phyloP scores from a whole-genome alignment of 2,888 invertebrate species.

The Pollenia labialis region DNA sequence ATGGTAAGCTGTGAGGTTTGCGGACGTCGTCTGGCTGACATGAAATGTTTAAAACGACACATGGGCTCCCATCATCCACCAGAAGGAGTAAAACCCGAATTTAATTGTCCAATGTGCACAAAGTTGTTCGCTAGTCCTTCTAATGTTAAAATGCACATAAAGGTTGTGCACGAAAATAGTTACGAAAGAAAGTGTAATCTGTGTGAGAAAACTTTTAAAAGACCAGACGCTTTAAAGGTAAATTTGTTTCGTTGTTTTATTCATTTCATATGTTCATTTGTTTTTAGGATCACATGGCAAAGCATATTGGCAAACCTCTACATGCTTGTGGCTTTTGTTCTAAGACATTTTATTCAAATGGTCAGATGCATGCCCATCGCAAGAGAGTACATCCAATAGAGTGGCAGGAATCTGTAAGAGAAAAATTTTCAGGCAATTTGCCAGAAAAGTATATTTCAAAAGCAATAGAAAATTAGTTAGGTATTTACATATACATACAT shows the following conservation, averaged over 20 bases:
- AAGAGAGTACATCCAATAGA: slow-evolving; percentile 82
- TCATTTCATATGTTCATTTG: not conserved
- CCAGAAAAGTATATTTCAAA: slow-evolving; percentile 61
- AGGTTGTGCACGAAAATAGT: slow-evolving; percentile 81
- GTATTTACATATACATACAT: too few relatives aligned
- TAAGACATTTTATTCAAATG: slow-evolving; percentile 83
- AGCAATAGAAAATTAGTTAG: slow-evolving; percentile 36
- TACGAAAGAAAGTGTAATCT: slow-evolving; percentile 81
- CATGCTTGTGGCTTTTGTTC: slow-evolving; percentile 82
- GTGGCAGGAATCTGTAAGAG: slow-evolving; percentile 77
- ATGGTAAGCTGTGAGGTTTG: slow-evolving; percentile 81
- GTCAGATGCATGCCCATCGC: slow-evolving; percentile 83
- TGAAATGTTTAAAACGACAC: slow-evolving; percentile 78
- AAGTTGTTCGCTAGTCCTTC: slow-evolving; percentile 82
- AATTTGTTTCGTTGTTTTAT: not conserved
- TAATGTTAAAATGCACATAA: slow-evolving; percentile 81
- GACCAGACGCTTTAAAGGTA: slow-evolving; percentile 71
- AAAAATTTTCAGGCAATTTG: slow-evolving; percentile 62
- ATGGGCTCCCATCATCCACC: slow-evolving; percentile 81
- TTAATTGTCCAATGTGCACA: slow-evolving; percentile 81
- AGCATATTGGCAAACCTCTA: slow-evolving; percentile 82
- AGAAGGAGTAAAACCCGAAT: slow-evolving; percentile 76
- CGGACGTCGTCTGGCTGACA: slow-evolving; percentile 73
- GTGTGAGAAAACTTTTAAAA: slow-evolving; percentile 82
- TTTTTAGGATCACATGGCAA: slow-evolving; percentile 82